A percentile compares a stretch with the other conserved stretches of the same genome.
phyloP scores from a whole-genome alignment of 2,797 vertebrate species.

The Sebastes goodei region DNA sequence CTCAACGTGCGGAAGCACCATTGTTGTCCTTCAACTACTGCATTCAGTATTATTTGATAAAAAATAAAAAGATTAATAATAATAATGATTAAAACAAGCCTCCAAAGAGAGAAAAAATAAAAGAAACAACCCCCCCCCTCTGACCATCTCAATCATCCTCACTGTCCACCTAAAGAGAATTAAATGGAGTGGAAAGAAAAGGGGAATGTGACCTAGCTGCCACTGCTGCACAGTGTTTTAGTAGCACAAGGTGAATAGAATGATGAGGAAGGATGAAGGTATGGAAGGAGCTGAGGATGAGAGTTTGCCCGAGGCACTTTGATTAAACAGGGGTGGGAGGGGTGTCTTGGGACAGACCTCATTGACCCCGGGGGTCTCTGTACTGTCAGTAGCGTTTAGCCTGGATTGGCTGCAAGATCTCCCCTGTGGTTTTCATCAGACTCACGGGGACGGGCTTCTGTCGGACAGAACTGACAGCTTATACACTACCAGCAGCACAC shows the following conservation, averaged over 20 bases:
- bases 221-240: neutral
- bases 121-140: no score
- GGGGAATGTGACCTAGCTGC: neutral
- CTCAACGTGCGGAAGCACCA: no score
- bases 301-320: slow-evolving; percentile 14
- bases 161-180: slow-evolving; percentile 4
- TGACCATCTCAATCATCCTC: neutral
- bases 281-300: neutral
- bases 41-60: neutral
- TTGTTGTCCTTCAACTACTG: no score
- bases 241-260: neutral
- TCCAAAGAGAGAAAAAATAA: neutral
- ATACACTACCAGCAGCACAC: slow-evolving; percentile 5
- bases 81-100: neutral
- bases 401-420: slow-evolving; percentile 30
- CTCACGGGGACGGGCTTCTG: slow-evolving; percentile 20
- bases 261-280: slow-evolving; percentile 18
- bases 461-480: neutral
- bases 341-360: slow-evolving; percentile 1
- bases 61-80: neutral
- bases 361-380: slow-evolving; percentile 23
- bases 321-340: slow-evolving; percentile 23
- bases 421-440: slow-evolving; percentile 30
- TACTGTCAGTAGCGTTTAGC: slow-evolving; percentile 61
- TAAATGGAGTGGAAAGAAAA: slow-evolving; percentile 11